Base-by-base conservation (phyloP, 2,113 vertebrate species). In the Dipodomys stephensi region DNA sequence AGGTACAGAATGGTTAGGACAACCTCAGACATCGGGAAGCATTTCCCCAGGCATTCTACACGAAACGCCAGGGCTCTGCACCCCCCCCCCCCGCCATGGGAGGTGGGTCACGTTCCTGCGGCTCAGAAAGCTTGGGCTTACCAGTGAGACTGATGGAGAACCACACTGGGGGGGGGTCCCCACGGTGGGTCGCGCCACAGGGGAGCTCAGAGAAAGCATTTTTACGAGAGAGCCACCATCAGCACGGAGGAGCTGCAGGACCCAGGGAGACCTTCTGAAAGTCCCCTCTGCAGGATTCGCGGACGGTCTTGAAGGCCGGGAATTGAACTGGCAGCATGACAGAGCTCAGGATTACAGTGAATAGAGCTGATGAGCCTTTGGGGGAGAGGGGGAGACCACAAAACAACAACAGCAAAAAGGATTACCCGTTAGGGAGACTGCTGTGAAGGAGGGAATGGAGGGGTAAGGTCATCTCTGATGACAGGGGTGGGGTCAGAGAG, bases 401-500 rank as follows among this genome's bases (percentile, higher is more conserved):
- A 13, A 1, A 72, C 10, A 67, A 69, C 8, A 15, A 16, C 49
- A 32, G 12, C 22, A 80, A 15, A 77, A 86, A 78, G 62, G 84
- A 35, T 35, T 46, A 86, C 15, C 74, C 35, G 15, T 87, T 60
- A 46, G 4, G 7, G 71, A 32, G 68, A 77, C 32, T 27, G 44
- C 20, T 76, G 12, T 4, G 9, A 79, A 90, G 87, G 39, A 16
- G 67, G 19, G 27, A 44, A 49, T 19, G 16, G 46, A 60, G 60
- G 16, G 39, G 13, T 25, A 23, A 44, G 7, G 16, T 72, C 78
- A 84, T 49, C 49, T 77, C 57, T 32, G 35, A 20, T 60, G 74
- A 53, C 15, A 19, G 23, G 25, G 0, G 9, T 2, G 23, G 27
- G 20, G 83, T 2, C 27, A 19, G 15, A 15, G 23, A 4, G 32